These are phyloP conservation scores for Nothoprocta pentlandii DNA, from an alignment of 2,113 vertebrate genomes.

Conservation along the genomic window DNA sequence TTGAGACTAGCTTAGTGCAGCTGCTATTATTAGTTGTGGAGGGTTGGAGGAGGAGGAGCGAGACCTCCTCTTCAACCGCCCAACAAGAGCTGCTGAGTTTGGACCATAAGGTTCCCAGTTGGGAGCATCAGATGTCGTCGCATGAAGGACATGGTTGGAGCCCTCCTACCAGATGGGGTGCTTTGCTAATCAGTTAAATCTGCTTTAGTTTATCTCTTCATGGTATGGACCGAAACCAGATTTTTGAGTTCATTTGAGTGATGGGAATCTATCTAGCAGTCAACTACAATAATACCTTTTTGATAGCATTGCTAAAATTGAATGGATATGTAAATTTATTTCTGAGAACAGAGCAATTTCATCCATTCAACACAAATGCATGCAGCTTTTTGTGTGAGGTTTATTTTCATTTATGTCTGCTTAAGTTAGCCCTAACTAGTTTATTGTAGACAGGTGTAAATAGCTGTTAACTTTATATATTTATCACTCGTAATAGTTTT, in stretches of 20 bases:
- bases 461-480: neutral
- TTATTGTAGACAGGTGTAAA: neutral
- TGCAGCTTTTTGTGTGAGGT: neutral
- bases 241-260: neutral
- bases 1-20: neutral
- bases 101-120: neutral
- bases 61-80: neutral
- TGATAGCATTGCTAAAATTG: neutral
- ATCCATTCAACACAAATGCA: neutral
- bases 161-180: constrained; percentile 35
- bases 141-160: neutral
- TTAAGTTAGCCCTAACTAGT: neutral
- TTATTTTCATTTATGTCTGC: neutral
- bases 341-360: neutral
- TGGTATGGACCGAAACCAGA: constrained; percentile 20
- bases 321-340: neutral
- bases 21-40: neutral
- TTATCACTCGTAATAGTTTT: neutral
- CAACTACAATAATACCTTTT: neutral
- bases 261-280: neutral
- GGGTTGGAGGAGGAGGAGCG: neutral
- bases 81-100: neutral
- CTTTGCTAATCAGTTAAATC: constrained; percentile 54
- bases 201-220: constrained; percentile 52
- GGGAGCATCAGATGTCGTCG: neutral